Evolutionary conservation across 35 echinoderm and acorn worm genomes (phyloP), one percentile per base, ranked within the genome.

Genomic region (Apostichopus japonicus): DNA sequence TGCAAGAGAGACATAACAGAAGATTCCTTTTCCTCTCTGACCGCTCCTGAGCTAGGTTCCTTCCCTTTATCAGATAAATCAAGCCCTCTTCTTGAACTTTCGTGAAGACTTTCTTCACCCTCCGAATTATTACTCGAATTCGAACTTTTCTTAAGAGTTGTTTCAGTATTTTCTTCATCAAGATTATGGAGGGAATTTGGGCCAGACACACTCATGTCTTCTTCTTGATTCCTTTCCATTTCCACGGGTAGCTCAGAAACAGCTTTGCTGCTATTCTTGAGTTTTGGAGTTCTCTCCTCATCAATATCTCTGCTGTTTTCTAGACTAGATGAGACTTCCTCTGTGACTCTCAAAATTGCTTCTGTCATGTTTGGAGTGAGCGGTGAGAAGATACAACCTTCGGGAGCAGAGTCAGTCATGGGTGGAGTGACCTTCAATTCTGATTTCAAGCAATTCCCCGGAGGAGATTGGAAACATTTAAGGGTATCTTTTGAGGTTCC

Each of bases 291-390:
- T 25, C 17, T 63, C 22, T 33, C 72, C 55, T 79, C 16, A 78
- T 77, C 19, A 24, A 1, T 79, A n/a, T 91, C 71, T 8, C 77
- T n/a, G 25, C 9, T 79, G 33, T 52, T 79, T 58, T 79, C 77
- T 19, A 72, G 1, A 56, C 57, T 92, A 23, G 57, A 77, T 24
- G 77, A 81, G 13, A 92, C 21, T 84, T 17, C 62, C 17, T 81
- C 91, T 62, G 91, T 92, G 13, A 44, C 80, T 19, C 78, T 22
- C 55, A 70, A 53, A n/a, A 92, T 84, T 0, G 79, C 79, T 70
- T 80, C 91, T 53, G 59, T 58, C 65, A 33, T 84, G 57, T 65
- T 83, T 25, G 77, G 91, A 53, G 77, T 92, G 6, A 92, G 56
- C 21, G 79, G 77, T 33, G 77, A 83, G 25, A 92, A 80, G 55